Percentiles rank a stretch among this genome's conserved stretches.
These are phyloP conservation scores for Cynaeus angustus DNA, from an alignment of 2,888 invertebrate species.

Conservation along the genomic window DNA sequence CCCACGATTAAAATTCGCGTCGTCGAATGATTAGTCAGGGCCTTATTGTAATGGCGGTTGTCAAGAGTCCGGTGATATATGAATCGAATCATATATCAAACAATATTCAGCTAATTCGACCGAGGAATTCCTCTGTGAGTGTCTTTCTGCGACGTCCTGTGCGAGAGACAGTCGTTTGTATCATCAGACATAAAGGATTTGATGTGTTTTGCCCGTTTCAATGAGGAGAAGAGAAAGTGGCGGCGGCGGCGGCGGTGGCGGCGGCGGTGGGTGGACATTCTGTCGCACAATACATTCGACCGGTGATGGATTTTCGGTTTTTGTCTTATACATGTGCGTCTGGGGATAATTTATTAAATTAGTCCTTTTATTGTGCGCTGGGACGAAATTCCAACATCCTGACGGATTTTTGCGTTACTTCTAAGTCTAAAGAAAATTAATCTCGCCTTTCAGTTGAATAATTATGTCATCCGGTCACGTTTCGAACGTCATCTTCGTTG, in stretches of 20 bases:
- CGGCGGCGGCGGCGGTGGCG: slow-evolving; percentile 4
- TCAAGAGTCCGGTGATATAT: slow-evolving; percentile 68
- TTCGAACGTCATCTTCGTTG: slow-evolving; percentile 23
- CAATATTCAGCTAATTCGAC: slow-evolving; percentile 64
- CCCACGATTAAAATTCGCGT: slow-evolving; percentile 24
- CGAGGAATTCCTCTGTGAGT: slow-evolving; percentile 51
- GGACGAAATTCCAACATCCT: no score
- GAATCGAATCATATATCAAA: slow-evolving; percentile 69
- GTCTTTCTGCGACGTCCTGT: slow-evolving; percentile 55
- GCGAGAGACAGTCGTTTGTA: slow-evolving; percentile 54
- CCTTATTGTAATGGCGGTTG: slow-evolving; percentile 66
- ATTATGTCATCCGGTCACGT: slow-evolving; percentile 28
- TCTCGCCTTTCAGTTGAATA: slow-evolving; percentile 12
- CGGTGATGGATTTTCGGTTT: slow-evolving; percentile 65
- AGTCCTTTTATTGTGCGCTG: slow-evolving; percentile 55
- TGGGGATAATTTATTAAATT: slow-evolving; percentile 63
- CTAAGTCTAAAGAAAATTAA: slow-evolving; percentile 1
- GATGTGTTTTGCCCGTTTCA: slow-evolving; percentile 56
- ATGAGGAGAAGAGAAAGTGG: slow-evolving; percentile 49
- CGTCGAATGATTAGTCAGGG: slow-evolving; percentile 66
- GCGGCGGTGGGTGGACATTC: slow-evolving; percentile 55
- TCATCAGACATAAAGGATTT: slow-evolving; percentile 49
- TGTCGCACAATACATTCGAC: slow-evolving; percentile 59
- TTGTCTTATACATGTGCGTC: slow-evolving; percentile 60
- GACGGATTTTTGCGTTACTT: no score